Conservation (phyloP, 2,797 vertebrate genomes). For the Macroramphosus scolopax region DNA sequence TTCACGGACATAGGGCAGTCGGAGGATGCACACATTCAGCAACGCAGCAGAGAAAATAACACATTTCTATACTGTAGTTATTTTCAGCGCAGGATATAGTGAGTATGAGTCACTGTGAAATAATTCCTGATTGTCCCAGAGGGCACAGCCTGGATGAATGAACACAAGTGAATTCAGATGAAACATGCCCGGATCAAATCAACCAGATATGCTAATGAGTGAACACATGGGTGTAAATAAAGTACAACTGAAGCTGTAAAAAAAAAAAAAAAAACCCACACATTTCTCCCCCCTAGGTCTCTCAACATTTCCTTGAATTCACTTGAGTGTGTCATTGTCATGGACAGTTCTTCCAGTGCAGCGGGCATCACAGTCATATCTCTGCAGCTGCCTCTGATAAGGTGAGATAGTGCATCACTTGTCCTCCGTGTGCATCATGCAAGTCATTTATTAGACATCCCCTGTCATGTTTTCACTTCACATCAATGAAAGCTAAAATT, state of each 20-base stretch:
- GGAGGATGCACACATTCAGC: conserved; percentile 7
- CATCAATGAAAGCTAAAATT: no score
- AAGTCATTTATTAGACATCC: no score
- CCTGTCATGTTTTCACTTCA: no score
- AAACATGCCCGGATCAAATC: conserved; percentile 47
- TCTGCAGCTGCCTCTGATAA: conserved; percentile 26
- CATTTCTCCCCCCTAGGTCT: conserved; percentile 7
- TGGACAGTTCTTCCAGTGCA: conserved; percentile 48
- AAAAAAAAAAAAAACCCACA: background rate
- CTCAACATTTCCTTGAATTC: conserved; percentile 14
- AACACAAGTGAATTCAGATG: conserved; percentile 32
- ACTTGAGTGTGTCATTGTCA: conserved; percentile 38
- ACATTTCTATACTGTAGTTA: conserved; percentile 34
- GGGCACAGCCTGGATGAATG: conserved; percentile 15
- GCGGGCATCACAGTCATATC: conserved; percentile 39
- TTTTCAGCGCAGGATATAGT: conserved; percentile 28
- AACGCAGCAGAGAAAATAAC: conserved; percentile 29
- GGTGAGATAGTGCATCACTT: conserved; percentile 5
- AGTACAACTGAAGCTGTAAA: conserved; percentile 16
- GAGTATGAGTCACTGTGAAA: conserved; percentile 48
- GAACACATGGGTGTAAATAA: conserved; percentile 40
- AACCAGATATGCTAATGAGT: conserved; percentile 40
- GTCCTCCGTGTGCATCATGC: background rate
- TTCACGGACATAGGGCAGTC: background rate
- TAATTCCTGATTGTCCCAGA: conserved; percentile 40